These are phyloP conservation scores for Diploptera punctata DNA, from an alignment of 2,888 invertebrate species.

Conservation along the genomic window DNA sequence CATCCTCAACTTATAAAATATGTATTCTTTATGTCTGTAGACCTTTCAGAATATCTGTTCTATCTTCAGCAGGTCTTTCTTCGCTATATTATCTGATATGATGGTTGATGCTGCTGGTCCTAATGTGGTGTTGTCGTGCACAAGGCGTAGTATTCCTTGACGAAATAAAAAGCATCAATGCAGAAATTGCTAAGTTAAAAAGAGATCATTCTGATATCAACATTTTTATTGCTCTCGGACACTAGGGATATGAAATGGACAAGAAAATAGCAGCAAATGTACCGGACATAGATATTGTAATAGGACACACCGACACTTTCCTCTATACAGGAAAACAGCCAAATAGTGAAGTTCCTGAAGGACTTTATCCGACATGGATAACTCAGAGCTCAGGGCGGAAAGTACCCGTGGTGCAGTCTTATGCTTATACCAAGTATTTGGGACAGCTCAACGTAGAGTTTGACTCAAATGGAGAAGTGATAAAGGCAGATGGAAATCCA, in stretches of 20 bases:
- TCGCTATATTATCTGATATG: too few relatives aligned
- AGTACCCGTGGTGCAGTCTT: constrained; percentile 88
- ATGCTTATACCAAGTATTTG: constrained; percentile 89
- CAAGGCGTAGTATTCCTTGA: constrained; percentile 66
- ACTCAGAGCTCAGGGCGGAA: constrained; percentile 70
- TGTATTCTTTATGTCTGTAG: too few relatives aligned
- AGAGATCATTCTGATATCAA: constrained; percentile 64
- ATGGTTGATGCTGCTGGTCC: too few relatives aligned
- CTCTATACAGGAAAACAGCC: constrained; percentile 76
- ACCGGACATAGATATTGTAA: constrained; percentile 81
- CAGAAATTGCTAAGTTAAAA: constrained; percentile 70
- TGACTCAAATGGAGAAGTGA: constrained; percentile 73
- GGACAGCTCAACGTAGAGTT: constrained; percentile 77
- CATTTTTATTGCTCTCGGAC: constrained; percentile 88
- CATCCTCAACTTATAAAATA: too few relatives aligned
- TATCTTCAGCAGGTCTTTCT: too few relatives aligned
- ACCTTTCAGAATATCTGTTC: too few relatives aligned
- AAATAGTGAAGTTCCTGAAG: constrained; percentile 74
- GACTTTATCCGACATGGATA: constrained; percentile 78
- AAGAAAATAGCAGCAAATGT: constrained; percentile 77
- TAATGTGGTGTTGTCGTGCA: too few relatives aligned
- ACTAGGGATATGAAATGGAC: constrained; percentile 83
- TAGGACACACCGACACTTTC: constrained; percentile 92
- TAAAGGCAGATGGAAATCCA: constrained; percentile 73
- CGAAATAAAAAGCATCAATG: constrained; percentile 71